Evolutionary conservation across 1,140 invertebrate species (phyloP), one percentile per base, ranked within the genome.

Genomic region (Conopomorpha cramerella): DNA sequence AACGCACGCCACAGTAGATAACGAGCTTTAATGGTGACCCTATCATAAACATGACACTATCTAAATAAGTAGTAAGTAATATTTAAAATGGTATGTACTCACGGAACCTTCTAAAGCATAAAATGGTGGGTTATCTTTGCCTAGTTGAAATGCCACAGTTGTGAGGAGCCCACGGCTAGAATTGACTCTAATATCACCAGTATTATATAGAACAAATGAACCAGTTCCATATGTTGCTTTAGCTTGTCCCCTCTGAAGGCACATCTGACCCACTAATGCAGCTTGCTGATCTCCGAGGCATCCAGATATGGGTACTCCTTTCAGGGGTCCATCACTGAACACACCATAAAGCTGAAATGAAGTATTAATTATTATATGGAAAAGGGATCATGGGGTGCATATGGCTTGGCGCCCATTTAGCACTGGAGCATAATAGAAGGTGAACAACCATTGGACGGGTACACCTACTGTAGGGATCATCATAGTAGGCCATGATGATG

Each of bases 161-260:
- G 96, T 98, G 4, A 99, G 60, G 10, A 99, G 78, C 0, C 96
- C 96, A 65, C 94, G 85, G 28, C 83, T 82, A 1, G 93, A 96
- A 39, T 89, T 82, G 0, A 97, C 86, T 29, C 88, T 81, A 41
- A 86, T 82, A 10, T 83, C 83, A 1, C 96, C 96, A 1, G 95
- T 98, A 57, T 99, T 99, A 62, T 93, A 97, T 0, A 99, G 77
- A 10, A 99, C 81, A 60, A 99, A 99, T 52, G 95, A 98, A 1
- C 97, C 97, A 31, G 96, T 99, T 25, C 97, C 95, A 63, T 95
- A 96, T 3, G 97, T 99, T 43, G 92, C 94, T 77, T 99, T 99
- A 0, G 94, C 93, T 60, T 93, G 88, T 0, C 96, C 96, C 41
- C 86, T 82, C 32, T 84, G 81, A 30, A 98, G 81, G 60, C 96